phyloP scores from a whole-genome alignment of 2,797 vertebrate genomes.

The Lindbergichthys nudifrons region DNA sequence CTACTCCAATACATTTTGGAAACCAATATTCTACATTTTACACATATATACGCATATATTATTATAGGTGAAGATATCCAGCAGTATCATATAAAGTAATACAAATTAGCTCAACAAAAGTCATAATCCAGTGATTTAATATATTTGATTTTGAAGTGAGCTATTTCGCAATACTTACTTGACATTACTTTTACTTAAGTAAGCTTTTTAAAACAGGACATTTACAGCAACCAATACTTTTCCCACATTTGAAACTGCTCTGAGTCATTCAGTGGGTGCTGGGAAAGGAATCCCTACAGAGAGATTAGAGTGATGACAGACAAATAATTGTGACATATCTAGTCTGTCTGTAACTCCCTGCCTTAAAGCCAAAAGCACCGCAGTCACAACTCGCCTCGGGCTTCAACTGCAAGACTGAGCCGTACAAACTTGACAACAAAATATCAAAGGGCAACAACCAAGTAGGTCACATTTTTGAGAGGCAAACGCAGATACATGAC shows the following conservation, averaged over 20 bases:
- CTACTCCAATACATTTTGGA: too few species aligned
- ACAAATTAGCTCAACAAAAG: too few species aligned
- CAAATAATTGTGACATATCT: slow-evolving; percentile 62
- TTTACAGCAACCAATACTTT: slow-evolving; percentile 9
- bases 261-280: slow-evolving; percentile 62
- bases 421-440: slow-evolving; percentile 6
- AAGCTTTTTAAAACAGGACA: background rate
- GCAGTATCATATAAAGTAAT: too few species aligned
- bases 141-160: too few species aligned
- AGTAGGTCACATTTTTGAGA: slow-evolving; percentile 1
- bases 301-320: slow-evolving; percentile 59
- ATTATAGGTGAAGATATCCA: too few species aligned
- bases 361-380: slow-evolving; percentile 46
- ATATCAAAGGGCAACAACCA: slow-evolving; percentile 3
- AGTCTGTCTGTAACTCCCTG: slow-evolving; percentile 55
- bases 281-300: slow-evolving; percentile 51
- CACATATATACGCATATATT: too few species aligned
- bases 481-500: slow-evolving; percentile 1
- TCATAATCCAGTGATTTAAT: too few species aligned
- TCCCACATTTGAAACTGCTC: slow-evolving; percentile 8
- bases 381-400: slow-evolving; percentile 46
- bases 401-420: slow-evolving; percentile 21
- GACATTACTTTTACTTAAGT: too few species aligned
- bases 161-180: too few species aligned
- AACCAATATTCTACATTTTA: too few species aligned